Evolutionary conservation across 2,888 invertebrate genomes (phyloP).

Genomic region (Sminthurinus aureus): DNA sequence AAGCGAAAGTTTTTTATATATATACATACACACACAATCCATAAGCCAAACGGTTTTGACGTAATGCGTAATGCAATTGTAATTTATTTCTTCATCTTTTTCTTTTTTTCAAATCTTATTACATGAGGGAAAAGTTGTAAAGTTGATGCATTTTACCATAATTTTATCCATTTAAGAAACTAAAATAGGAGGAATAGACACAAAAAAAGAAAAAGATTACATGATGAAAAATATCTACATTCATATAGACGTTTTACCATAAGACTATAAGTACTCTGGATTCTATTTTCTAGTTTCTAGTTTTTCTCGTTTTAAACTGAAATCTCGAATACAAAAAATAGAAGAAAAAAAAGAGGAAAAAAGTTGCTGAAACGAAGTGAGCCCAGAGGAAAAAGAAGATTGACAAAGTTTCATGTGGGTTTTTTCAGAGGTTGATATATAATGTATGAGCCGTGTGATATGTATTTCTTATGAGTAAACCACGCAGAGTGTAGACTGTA

Average conservation of each 20-base stretch:
- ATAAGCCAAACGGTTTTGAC: too few relatives aligned
- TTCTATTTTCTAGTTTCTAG: not conserved
- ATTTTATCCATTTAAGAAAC: not conserved
- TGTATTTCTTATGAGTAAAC: too few relatives aligned
- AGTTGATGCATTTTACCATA: too few relatives aligned
- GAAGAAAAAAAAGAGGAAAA: conserved; percentile 4
- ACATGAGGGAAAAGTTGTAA: too few relatives aligned
- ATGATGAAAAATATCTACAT: too few relatives aligned
- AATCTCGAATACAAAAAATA: too few relatives aligned
- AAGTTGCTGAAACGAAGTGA: conserved; percentile 35
- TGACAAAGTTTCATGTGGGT: conserved; percentile 12
- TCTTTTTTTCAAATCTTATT: too few relatives aligned
- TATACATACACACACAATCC: not conserved
- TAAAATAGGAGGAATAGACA: not conserved
- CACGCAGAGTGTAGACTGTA: not conserved
- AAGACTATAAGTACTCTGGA: not conserved
- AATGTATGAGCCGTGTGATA: too few relatives aligned
- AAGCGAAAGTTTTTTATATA: conserved; percentile 2
- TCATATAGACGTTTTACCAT: too few relatives aligned
- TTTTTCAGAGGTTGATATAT: not conserved
- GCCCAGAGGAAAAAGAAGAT: conserved; percentile 35
- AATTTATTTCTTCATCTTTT: too few relatives aligned
- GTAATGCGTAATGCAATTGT: too few relatives aligned
- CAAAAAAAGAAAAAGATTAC: not conserved
- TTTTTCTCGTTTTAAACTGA: not conserved